Percentiles rank a stretch among this genome's conserved stretches.
Evolutionary conservation across 1,140 invertebrate species (phyloP).

Genomic region (Halesus radiatus): DNA sequence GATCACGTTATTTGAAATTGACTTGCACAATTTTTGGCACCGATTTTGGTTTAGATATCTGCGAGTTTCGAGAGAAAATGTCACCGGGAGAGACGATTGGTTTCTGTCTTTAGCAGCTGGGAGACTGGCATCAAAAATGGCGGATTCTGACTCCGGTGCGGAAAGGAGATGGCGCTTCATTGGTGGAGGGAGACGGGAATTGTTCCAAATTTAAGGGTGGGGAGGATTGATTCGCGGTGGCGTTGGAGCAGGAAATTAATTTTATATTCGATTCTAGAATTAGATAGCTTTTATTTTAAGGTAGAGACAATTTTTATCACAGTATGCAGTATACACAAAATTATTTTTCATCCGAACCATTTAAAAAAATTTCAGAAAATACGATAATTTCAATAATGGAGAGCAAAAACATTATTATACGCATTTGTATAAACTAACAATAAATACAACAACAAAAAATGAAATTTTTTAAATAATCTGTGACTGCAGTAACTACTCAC

Average conservation of each 20-base stretch:
- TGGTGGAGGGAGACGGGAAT: slow-evolving; percentile 34
- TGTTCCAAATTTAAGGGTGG: slow-evolving; percentile 40
- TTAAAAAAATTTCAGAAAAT: too few relatives aligned
- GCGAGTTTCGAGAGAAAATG: slow-evolving; percentile 15
- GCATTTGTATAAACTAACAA: too few relatives aligned
- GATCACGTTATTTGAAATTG: neutral
- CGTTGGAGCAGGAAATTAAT: neutral
- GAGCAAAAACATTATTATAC: too few relatives aligned
- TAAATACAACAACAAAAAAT: too few relatives aligned
- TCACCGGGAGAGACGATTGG: slow-evolving; percentile 28
- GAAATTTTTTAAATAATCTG: too few relatives aligned
- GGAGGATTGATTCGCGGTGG: slow-evolving; percentile 34
- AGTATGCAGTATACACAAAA: too few relatives aligned
- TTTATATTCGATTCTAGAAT: too few relatives aligned
- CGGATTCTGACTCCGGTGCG: slow-evolving; percentile 14
- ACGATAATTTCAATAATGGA: too few relatives aligned
- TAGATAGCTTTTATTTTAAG: too few relatives aligned
- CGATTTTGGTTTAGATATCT: neutral
- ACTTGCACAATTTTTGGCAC: slow-evolving; percentile 3
- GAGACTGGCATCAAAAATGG: slow-evolving; percentile 48
- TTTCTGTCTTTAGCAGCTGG: slow-evolving; percentile 33
- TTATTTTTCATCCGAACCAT: too few relatives aligned
- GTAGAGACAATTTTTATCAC: too few relatives aligned
- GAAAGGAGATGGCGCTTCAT: slow-evolving; percentile 28
- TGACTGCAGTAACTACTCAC: too few relatives aligned